A percentile compares a stretch with the other conserved stretches of the same genome.
phyloP scores from a whole-genome alignment of 2,797 vertebrate genomes.

The Sebastes glaucus region DNA sequence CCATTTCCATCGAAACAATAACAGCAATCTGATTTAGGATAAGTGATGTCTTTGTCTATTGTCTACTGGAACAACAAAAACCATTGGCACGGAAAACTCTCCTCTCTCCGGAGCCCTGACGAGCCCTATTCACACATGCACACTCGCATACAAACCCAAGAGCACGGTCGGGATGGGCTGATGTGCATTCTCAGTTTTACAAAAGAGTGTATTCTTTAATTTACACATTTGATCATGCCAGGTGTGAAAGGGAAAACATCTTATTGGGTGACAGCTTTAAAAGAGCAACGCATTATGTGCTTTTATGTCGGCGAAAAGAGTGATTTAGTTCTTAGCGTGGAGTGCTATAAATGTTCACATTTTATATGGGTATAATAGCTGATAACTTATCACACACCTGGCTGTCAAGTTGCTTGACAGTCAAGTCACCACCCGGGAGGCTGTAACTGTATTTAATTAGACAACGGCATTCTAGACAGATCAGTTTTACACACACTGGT shows the following conservation, averaged over 20 bases:
- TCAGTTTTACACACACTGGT: not conserved
- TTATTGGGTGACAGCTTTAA: not conserved
- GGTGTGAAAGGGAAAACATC: not conserved
- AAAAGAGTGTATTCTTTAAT: not conserved
- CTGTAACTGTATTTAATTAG: not conserved
- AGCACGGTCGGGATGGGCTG: conserved; percentile 42
- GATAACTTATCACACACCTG: not conserved
- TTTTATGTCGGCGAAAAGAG: not conserved
- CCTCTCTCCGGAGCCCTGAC: conserved; percentile 53
- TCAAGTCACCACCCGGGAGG: not conserved
- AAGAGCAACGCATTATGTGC: not conserved
- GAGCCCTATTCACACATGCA: conserved; percentile 34
- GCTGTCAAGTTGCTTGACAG: not conserved
- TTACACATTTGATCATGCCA: not conserved
- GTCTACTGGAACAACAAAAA: conserved; percentile 68
- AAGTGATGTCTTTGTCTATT: conserved; percentile 78
- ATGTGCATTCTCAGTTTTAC: conserved; percentile 8
- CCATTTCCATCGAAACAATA: conserved; percentile 72
- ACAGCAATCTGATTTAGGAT: conserved; percentile 70
- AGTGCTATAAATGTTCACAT: not conserved
- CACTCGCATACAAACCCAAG: conserved; percentile 24
- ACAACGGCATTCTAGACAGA: conserved; percentile 10
- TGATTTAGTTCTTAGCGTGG: not conserved
- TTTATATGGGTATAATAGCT: conserved; percentile 2
- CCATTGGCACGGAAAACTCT: conserved; percentile 52